Conservation (phyloP, 1,140 invertebrate genomes). For the Hormaphis cornu region DNA sequence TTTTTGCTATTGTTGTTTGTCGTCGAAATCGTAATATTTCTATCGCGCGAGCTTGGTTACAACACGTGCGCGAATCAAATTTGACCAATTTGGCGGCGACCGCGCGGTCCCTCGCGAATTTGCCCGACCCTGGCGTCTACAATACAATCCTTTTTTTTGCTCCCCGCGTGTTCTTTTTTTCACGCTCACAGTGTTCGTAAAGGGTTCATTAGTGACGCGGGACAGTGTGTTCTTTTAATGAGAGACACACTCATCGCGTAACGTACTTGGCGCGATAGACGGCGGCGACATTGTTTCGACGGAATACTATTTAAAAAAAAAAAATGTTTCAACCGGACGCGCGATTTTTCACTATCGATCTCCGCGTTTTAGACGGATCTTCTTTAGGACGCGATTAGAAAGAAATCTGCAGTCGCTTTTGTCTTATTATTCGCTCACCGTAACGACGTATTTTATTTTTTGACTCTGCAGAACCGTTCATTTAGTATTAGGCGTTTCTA, state of each 20-base stretch:
- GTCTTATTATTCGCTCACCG: no score
- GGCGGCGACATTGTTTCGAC: slow-evolving; percentile 3
- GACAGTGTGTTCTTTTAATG: slow-evolving; percentile 28
- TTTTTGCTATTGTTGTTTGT: neutral
- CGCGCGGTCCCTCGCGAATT: neutral
- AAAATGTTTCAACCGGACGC: no score
- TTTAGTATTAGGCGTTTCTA: no score
- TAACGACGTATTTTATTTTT: no score
- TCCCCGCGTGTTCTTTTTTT: neutral
- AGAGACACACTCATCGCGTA: slow-evolving; percentile 9
- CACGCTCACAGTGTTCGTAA: neutral
- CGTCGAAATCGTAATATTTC: neutral
- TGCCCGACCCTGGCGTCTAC: neutral
- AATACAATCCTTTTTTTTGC: neutral
- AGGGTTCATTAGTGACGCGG: slow-evolving; percentile 27
- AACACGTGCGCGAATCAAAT: slow-evolving; percentile 23
- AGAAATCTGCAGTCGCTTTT: no score
- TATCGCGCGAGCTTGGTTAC: neutral
- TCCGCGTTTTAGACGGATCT: no score
- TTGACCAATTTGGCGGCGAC: slow-evolving; percentile 15
- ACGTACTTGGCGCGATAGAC: neutral
- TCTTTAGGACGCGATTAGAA: no score
- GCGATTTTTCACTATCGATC: no score
- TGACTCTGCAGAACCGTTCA: no score
- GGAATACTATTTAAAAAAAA: neutral